Base-by-base conservation (phyloP, 2,888 invertebrate genomes). In the Notodonta dromedarius region DNA sequence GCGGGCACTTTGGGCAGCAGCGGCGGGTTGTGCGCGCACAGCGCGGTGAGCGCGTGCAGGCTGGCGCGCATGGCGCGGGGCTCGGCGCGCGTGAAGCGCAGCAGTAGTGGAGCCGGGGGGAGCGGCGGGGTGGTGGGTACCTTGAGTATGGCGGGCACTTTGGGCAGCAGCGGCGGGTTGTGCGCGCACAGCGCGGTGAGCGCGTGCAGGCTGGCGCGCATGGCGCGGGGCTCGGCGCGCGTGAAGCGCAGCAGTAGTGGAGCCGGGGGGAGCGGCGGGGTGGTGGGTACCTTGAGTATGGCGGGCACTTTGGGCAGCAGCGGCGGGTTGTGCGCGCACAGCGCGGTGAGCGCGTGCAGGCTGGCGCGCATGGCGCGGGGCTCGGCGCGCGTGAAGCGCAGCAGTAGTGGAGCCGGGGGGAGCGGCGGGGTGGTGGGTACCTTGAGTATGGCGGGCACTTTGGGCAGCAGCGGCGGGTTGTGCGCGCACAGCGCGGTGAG, bases 11-110 rank as follows among this genome's bases (percentile, higher is more conserved):
- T 98, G 63, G 96, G 95, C 94, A 99, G 95, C 77, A 99, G 95
- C 59, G 94, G 91, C 66, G 96, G 95, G 90, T 98, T 96, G 73
- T 97, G 93, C 61, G 96, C 97, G 74, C 98, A 97, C 57, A 99
- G 96, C 87, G 98, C 98, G 84, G 99, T 99, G 81, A 99, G 95
- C 62, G 99, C 99, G 80, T 99, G 97, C 78, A 99, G 95, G 76
- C 99, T 95, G 91, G 98, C 97, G 73, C 98, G 96, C 87, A 98
- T 98, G 7, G 98, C 98, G 83, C 97, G 97, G 44, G 95, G 87
- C 84, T 98, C 98, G 81, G 74, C 96, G 95, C 73, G 96, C 90
- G 94, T 97, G 87, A 98, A 97, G 75, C 97, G 97, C 82, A 98
- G 91, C 80, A 98, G 91, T 69, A 98, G 88, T 98, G 96, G 73